Percentiles rank a stretch among this genome's conserved stretches.
These are phyloP conservation scores for Tenebrosternarchus preto DNA, from an alignment of 2,113 vertebrate species.

Conservation along the genomic window DNA sequence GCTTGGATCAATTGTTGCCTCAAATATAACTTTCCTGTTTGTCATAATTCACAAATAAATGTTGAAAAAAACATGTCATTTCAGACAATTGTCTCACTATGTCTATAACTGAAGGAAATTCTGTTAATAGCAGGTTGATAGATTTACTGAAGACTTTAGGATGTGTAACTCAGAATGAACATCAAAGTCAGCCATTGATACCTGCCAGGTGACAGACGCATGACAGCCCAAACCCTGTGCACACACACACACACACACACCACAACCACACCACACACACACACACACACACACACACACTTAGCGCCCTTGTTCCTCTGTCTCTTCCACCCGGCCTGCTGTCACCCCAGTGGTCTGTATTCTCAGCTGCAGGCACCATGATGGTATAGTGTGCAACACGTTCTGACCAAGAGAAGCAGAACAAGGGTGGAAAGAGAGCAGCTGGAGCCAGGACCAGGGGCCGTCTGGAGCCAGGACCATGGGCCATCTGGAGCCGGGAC, in stretches of 20 bases:
- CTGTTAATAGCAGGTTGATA: neutral
- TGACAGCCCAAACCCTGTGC: neutral
- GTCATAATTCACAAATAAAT: slow-evolving; percentile 77
- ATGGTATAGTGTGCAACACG: slow-evolving; percentile 45
- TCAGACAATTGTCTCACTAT: neutral
- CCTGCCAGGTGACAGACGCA: neutral
- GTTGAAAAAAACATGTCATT: slow-evolving; percentile 50
- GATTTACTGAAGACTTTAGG: neutral
- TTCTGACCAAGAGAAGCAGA: neutral
- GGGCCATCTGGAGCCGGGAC: neutral
- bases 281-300: neutral
- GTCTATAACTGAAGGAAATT: neutral
- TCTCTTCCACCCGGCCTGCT: slow-evolving; percentile 26
- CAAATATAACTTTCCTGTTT: slow-evolving; percentile 70
- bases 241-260: neutral
- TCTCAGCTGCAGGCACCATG: slow-evolving; percentile 44
- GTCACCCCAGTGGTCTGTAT: slow-evolving; percentile 21
- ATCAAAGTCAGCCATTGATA: neutral
- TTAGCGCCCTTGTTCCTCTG: neutral
- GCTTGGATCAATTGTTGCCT: slow-evolving; percentile 61
- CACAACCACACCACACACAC: neutral
- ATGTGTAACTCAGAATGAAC: neutral
- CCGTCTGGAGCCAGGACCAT: neutral
- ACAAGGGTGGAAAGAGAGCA: neutral
- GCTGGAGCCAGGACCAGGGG: neutral